Evolutionary conservation across 2,113 vertebrate genomes (phyloP), one percentile per base, ranked within the genome.

Genomic region (Nannospalax galili): DNA sequence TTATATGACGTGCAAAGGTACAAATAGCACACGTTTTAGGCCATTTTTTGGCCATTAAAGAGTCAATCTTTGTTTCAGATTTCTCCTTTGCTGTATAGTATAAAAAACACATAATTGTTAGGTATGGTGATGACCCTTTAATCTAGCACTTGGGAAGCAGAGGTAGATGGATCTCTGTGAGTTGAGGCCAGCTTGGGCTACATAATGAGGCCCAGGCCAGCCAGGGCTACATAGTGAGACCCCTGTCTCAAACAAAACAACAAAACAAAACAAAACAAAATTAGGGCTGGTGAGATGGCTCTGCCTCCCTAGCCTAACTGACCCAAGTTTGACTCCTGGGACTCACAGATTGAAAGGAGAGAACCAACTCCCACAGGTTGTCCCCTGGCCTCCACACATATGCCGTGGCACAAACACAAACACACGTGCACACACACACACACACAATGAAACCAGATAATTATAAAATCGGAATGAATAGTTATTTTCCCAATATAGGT

Each of bases 61-160:
- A 67, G 30, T 73, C 84, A 26, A 24, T 91, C 60, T 88, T 91
- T 40, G 58, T 84, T 90, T 93, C 15, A 62, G 30, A 91, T 85
- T 95, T 88, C 19, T 85, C 35, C 93, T 93, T 95, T 84, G n/a
- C 75, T 58, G 35, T 90, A 16, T 82, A 87, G 22, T 58, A 88
- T 26, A 74, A 84, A 75, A 92, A 72, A 82, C 8, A 64, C 37
- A 64, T 64, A 28, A 15, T n/a, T n/a, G n/a, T n/a, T n/a, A n/a
- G n/a, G n/a, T n/a, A n/a, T n/a, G n/a, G n/a, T n/a, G n/a, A n/a
- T n/a, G n/a, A n/a, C n/a, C n/a, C n/a, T n/a, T n/a, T n/a, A n/a
- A n/a, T n/a, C n/a, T n/a, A n/a, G n/a, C n/a, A n/a, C n/a, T n/a
- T n/a, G n/a, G n/a, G n/a, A n/a, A n/a, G n/a, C n/a, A n/a, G n/a